These are phyloP conservation scores for Pammene fasciana DNA, from an alignment of 2,888 invertebrate genomes.

Conservation along the genomic window DNA sequence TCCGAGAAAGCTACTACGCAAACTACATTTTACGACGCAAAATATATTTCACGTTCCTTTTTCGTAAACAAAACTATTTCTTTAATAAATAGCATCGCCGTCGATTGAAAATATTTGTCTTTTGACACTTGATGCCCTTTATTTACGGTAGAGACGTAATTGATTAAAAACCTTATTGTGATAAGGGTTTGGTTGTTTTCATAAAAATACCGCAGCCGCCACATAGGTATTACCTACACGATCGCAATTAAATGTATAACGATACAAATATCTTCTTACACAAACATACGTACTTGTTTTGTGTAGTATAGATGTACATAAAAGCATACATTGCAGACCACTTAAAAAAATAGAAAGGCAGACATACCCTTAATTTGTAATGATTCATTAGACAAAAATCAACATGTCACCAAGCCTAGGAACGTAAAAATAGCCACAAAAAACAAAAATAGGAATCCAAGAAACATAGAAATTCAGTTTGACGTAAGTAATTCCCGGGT, in stretches of 20 bases:
- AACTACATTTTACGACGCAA: slow-evolving; percentile 7
- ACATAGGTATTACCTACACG: no score
- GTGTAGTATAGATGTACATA: no score
- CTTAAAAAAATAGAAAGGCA: no score
- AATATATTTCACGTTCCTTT: slow-evolving; percentile 35
- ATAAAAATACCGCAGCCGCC: no score
- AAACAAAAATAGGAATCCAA: not conserved
- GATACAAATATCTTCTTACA: no score
- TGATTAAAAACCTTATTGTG: slow-evolving; percentile 4
- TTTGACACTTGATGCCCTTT: slow-evolving; percentile 32
- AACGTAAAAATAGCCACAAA: not conserved
- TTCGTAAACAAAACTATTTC: slow-evolving; percentile 57
- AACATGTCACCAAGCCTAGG: not conserved
- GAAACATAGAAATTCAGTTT: not conserved
- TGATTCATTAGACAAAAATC: no score
- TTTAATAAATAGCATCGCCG: slow-evolving; percentile 50
- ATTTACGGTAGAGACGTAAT: not conserved
- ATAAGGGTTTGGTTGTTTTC: not conserved
- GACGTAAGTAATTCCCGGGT: slow-evolving; percentile 17
- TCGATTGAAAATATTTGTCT: slow-evolving; percentile 62
- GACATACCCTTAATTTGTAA: no score
- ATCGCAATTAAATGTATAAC: no score
- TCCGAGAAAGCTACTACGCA: not conserved
- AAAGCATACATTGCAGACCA: no score
- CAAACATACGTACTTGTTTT: no score